Evolutionary conservation across 2,797 vertebrate species (phyloP).

Genomic region (Etheostoma nigrum): DNA sequence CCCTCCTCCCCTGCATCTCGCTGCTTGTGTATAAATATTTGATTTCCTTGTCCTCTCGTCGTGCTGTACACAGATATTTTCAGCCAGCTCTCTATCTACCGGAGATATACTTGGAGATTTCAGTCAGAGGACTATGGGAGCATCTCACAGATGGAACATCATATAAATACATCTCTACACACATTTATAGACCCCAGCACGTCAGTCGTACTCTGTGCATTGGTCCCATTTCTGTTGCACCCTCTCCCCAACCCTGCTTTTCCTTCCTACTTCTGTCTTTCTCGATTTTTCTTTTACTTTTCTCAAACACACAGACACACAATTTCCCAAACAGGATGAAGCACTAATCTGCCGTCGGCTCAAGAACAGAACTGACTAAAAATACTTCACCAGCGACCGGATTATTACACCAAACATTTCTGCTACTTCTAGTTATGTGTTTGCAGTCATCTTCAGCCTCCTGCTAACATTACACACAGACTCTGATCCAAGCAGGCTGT

Average conservation of each 20-base stretch:
- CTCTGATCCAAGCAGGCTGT: too few species aligned
- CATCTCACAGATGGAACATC: conserved; percentile 2
- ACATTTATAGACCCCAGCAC: conserved; percentile 9
- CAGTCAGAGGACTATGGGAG: background rate
- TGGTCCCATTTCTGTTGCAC: conserved; percentile 17
- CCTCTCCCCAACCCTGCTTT: background rate
- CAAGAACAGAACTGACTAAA: background rate
- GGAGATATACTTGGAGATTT: background rate
- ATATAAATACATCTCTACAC: conserved; percentile 2
- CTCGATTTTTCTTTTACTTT: conserved; percentile 8
- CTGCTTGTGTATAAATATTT: conserved; percentile 53
- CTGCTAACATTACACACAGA: background rate
- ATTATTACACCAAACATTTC: background rate
- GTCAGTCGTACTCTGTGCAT: background rate
- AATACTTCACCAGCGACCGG: background rate
- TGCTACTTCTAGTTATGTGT: background rate
- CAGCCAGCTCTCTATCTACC: conserved; percentile 11
- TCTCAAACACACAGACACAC: background rate
- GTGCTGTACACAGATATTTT: conserved; percentile 29
- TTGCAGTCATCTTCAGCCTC: background rate
- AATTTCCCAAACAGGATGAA: background rate
- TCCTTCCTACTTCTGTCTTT: background rate
- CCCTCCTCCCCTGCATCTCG: background rate
- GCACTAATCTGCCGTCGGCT: background rate
- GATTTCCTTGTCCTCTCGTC: conserved; percentile 21